These are phyloP conservation scores for Leuciscus idus DNA, from an alignment of 2,113 vertebrate genomes.

Conservation along the genomic window DNA sequence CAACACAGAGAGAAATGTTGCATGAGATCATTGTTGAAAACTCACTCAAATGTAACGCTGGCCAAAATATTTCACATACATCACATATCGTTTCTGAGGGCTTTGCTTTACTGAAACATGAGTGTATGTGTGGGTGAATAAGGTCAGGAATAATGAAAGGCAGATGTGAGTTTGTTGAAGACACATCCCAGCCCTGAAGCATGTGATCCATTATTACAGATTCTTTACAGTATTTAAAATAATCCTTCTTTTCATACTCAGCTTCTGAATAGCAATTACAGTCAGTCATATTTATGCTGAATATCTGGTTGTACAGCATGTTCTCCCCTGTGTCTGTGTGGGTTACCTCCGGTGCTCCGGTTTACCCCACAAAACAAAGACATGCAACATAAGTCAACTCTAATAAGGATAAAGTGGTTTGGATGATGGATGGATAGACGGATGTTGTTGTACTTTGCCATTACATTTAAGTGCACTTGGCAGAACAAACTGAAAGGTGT, in stretches of 20 bases:
- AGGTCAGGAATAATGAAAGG: neutral
- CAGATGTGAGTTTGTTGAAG: neutral
- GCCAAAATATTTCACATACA: neutral
- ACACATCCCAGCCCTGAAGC: conserved; percentile 26
- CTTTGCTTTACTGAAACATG: neutral
- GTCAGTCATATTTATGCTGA: neutral
- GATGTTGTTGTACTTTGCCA: neutral
- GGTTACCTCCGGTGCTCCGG: no score
- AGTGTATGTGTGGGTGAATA: neutral
- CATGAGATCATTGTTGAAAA: neutral
- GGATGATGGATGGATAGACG: no score
- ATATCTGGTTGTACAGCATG: no score
- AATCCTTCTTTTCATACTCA: neutral
- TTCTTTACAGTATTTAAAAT: neutral
- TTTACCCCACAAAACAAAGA: no score
- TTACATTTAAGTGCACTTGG: neutral
- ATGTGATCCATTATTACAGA: neutral
- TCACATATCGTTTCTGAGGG: neutral
- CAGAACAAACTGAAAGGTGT: neutral
- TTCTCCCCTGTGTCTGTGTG: no score
- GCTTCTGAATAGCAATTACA: neutral
- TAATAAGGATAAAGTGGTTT: no score
- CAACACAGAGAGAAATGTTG: neutral
- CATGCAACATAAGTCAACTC: no score
- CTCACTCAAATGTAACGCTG: no score